phyloP scores from a whole-genome alignment of 1,140 invertebrate genomes.

The Drosophila triauraria region DNA sequence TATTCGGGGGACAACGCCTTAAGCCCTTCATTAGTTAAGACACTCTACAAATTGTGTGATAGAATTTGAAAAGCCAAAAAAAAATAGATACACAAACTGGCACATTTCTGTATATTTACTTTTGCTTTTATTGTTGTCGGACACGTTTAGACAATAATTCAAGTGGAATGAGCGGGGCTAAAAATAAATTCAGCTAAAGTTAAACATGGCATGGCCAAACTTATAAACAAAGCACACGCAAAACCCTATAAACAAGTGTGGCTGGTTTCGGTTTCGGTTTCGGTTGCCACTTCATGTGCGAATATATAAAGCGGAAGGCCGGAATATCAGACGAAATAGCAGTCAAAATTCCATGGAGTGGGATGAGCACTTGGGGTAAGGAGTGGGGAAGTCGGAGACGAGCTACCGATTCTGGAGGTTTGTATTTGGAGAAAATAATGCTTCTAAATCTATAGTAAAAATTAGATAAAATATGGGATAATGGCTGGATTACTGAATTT shows the following conservation, averaged over 20 bases:
- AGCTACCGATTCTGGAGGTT: not conserved
- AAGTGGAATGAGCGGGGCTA: slow-evolving; percentile 64
- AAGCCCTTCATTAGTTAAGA: slow-evolving; percentile 38
- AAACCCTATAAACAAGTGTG: slow-evolving; percentile 67
- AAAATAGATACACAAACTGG: slow-evolving; percentile 20
- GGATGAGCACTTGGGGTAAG: slow-evolving; percentile 5
- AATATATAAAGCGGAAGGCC: slow-evolving; percentile 13
- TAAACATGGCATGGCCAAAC: slow-evolving; percentile 61
- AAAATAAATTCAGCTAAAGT: slow-evolving; percentile 63
- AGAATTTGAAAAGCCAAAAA: slow-evolving; percentile 20
- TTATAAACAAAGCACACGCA: slow-evolving; percentile 53
- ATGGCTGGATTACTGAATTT: too few species aligned
- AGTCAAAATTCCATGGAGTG: slow-evolving; percentile 22
- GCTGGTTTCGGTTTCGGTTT: slow-evolving; percentile 61
- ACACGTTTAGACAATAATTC: slow-evolving; percentile 69
- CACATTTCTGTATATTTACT: slow-evolving; percentile 69
- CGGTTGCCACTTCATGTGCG: slow-evolving; percentile 18
- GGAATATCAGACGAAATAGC: slow-evolving; percentile 14
- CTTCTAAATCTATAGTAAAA: not conserved
- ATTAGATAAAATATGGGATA: not conserved
- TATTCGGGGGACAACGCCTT: slow-evolving; percentile 24
- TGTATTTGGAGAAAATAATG: not conserved
- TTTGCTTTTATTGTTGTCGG: slow-evolving; percentile 44
- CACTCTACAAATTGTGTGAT: slow-evolving; percentile 13
- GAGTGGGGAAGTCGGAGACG: not conserved